These are phyloP conservation scores for Connochaetes taurinus DNA, from an alignment of 2,113 vertebrate genomes.

Conservation along the genomic window DNA sequence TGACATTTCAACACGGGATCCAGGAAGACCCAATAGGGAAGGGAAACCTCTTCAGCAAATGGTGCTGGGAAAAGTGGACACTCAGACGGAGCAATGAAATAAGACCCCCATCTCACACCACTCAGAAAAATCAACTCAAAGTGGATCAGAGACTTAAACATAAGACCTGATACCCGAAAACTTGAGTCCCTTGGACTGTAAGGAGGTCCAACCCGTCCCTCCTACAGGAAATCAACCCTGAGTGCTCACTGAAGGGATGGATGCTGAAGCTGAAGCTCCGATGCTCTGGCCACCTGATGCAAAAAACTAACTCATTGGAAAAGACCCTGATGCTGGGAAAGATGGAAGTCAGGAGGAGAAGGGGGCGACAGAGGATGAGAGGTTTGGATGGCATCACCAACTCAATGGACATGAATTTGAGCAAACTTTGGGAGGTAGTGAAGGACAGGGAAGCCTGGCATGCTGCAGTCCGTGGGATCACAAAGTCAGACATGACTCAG, in stretches of 20 bases:
- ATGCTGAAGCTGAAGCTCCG: neutral
- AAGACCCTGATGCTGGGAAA: neutral
- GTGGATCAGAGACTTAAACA: neutral
- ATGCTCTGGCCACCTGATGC: rapidly evolving
- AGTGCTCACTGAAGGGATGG: neutral
- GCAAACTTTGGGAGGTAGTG: neutral
- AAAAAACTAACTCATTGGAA: neutral
- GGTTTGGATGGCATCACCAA: neutral
- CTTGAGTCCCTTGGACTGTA: neutral
- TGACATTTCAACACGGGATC: neutral
- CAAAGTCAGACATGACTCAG: neutral
- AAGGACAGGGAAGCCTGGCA: neutral
- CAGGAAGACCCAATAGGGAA: neutral
- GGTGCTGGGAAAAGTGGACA: neutral
- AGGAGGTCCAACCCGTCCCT: neutral
- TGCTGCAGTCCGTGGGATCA: neutral
- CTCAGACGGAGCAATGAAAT: neutral
- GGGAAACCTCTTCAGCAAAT: neutral
- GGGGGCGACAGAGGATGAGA: neutral
- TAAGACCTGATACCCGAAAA: neutral
- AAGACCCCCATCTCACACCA: neutral
- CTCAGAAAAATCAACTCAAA: neutral
- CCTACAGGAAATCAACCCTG: neutral
- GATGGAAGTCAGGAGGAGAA: neutral
- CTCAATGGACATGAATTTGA: neutral